Conservation (phyloP, 2,888 invertebrate species). For the Chrysina gloriosa region DNA sequence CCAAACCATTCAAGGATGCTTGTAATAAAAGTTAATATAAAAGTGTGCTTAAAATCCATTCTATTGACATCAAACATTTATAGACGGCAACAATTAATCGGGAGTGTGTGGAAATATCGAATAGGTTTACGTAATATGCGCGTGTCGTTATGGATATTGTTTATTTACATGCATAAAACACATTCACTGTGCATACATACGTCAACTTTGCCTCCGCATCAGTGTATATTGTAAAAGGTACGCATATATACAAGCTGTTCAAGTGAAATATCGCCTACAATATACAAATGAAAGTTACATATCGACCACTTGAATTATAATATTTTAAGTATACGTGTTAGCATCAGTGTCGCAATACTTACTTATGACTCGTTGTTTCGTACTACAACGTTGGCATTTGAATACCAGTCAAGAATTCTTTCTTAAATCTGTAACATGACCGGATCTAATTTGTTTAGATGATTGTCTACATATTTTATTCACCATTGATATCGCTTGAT, state of each 20-base stretch:
- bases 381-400: neutral
- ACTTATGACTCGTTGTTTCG: neutral
- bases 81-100: neutral
- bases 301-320: neutral
- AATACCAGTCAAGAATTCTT: neutral
- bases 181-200: neutral
- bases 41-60: too few species aligned
- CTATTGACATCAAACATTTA: too few species aligned
- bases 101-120: neutral
- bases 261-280: constrained; percentile 14
- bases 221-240: neutral
- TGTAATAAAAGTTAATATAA: too few species aligned
- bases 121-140: neutral
- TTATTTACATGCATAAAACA: too few species aligned
- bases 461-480: neutral
- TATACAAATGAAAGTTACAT: constrained; percentile 3
- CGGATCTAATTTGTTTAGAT: neutral
- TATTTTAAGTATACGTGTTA: constrained; percentile 1
- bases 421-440: neutral
- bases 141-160: neutral
- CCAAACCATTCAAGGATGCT: neutral
- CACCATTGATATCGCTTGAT: too few species aligned
- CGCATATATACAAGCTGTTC: neutral
- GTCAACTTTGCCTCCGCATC: neutral
- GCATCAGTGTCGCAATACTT: neutral